phyloP scores from a whole-genome alignment of 2,797 vertebrate species.

The Eulemur albifrons region DNA sequence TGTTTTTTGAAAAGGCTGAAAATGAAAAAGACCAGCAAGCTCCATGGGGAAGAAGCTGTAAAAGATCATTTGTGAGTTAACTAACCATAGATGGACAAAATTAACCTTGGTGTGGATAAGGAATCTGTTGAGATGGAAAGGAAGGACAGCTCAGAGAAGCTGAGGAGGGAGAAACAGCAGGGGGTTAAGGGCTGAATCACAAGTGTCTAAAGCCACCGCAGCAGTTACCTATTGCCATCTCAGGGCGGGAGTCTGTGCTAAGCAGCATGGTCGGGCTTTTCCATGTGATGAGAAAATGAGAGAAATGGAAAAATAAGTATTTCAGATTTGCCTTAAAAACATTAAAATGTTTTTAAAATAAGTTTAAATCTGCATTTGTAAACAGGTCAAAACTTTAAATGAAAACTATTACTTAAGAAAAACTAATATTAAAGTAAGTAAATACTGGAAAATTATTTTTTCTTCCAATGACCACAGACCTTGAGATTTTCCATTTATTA shows the following conservation, averaged over 20 bases:
- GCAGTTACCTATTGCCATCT: neutral
- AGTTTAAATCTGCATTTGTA: neutral
- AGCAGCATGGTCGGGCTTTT: neutral
- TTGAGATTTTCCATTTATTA: neutral
- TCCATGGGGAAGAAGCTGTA: conserved; percentile 36
- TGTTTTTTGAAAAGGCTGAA: neutral
- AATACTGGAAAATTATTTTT: neutral
- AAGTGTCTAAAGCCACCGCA: neutral
- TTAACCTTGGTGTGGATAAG: conserved; percentile 68
- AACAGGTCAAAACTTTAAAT: neutral
- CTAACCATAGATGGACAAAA: conserved; percentile 59
- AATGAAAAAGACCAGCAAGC: neutral
- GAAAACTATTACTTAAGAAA: neutral
- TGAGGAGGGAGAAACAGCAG: neutral
- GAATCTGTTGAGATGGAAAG: conserved; percentile 59
- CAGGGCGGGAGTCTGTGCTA: neutral
- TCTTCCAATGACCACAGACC: neutral
- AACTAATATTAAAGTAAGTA: neutral
- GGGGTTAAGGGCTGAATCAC: neutral
- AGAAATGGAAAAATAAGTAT: neutral
- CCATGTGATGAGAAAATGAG: neutral
- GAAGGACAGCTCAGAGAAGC: conserved; percentile 46
- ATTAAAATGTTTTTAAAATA: neutral
- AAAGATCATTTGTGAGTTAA: conserved; percentile 65
- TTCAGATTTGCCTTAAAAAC: neutral